Evolutionary conservation across 2,888 invertebrate species (phyloP).

Genomic region (Hyposoter didymator): DNA sequence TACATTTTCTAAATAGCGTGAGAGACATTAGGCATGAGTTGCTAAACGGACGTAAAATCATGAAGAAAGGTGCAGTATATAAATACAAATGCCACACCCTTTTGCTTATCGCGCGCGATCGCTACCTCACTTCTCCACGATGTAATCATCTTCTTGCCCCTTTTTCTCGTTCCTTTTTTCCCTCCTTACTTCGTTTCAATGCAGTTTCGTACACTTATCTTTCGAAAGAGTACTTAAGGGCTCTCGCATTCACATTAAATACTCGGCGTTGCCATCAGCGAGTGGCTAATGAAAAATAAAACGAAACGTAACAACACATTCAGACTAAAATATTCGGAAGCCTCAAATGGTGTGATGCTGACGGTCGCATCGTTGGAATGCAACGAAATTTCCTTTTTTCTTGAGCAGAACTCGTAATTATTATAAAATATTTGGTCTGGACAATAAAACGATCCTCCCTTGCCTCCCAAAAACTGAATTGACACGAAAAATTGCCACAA

Average conservation of each 20-base stretch:
- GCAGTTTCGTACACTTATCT: not conserved
- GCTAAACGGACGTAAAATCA: constrained; percentile 53
- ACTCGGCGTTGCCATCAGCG: not conserved
- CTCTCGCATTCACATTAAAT: not conserved
- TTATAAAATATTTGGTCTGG: too few relatives aligned
- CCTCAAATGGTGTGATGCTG: too few relatives aligned
- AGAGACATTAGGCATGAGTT: constrained; percentile 39
- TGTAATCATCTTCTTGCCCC: constrained; percentile 43
- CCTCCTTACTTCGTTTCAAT: not conserved
- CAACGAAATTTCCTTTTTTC: too few relatives aligned
- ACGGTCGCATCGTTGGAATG: too few relatives aligned
- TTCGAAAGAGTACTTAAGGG: not conserved
- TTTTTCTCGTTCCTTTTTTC: constrained; percentile 6
- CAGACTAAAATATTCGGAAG: not conserved
- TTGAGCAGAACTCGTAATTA: too few relatives aligned
- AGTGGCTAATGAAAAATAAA: not conserved
- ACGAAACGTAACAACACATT: not conserved
- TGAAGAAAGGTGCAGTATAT: constrained; percentile 52
- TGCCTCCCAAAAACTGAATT: too few relatives aligned
- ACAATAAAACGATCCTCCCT: too few relatives aligned
- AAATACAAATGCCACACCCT: constrained; percentile 60
- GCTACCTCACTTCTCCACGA: constrained; percentile 17
- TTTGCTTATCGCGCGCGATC: constrained; percentile 58
- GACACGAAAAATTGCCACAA: too few relatives aligned
- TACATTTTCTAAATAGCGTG: constrained; percentile 31